These are phyloP conservation scores for Chiloscyllium plagiosum DNA, from an alignment of 2,113 vertebrate species.

Conservation along the genomic window DNA sequence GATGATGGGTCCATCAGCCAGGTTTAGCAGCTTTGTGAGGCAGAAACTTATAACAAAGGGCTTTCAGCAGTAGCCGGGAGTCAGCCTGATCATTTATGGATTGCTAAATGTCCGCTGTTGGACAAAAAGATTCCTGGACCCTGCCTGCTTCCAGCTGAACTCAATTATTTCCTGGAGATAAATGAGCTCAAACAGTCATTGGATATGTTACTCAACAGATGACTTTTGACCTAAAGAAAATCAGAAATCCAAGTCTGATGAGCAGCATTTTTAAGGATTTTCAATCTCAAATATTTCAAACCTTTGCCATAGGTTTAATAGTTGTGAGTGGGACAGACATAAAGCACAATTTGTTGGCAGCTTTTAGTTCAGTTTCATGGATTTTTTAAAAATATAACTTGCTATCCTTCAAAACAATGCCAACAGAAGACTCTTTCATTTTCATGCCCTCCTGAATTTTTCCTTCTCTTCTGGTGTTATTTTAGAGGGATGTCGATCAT, in stretches of 20 bases:
- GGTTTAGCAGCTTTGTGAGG: constrained; percentile 41
- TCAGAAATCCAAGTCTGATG: neutral
- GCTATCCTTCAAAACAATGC: neutral
- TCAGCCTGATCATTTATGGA: constrained; percentile 36
- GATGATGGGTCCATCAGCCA: constrained; percentile 39
- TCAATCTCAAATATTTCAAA: neutral
- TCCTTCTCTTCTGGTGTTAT: neutral
- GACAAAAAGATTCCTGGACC: neutral
- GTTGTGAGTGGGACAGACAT: neutral
- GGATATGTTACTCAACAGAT: neutral
- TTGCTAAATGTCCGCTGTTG: constrained; percentile 33
- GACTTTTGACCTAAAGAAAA: neutral
- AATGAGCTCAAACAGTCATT: neutral
- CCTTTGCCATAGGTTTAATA: neutral
- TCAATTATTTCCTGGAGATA: neutral
- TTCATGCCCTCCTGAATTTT: neutral
- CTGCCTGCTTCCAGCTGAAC: neutral
- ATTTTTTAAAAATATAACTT: neutral
- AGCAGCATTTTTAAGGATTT: neutral
- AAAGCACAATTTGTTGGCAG: neutral
- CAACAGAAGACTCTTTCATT: neutral
- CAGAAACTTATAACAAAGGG: constrained; percentile 40
- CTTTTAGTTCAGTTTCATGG: neutral
- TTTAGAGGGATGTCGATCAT: neutral
- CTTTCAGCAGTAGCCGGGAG: constrained; percentile 37